Percentiles rank a stretch among this genome's conserved stretches.
phyloP scores from a whole-genome alignment of 1,140 invertebrate genomes.

The Fopius arisanus region DNA sequence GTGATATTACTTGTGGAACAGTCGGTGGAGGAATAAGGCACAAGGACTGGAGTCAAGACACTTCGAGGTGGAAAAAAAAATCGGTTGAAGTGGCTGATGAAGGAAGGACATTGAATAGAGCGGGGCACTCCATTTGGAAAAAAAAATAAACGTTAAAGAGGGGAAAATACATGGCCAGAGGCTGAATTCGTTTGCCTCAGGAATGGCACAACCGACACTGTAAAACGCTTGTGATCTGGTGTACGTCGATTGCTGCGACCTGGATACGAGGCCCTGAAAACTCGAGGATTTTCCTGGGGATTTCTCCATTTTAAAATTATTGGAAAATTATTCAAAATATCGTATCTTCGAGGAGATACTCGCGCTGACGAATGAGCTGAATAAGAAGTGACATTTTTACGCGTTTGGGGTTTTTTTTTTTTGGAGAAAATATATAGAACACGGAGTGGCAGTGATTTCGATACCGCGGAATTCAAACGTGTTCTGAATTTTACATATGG shows the following conservation, averaged over 20 bases:
- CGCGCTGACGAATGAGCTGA: not conserved
- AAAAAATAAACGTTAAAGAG: not conserved
- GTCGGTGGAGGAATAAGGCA: conserved; percentile 41
- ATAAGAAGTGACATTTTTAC: not conserved
- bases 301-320: not conserved
- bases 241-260: conserved; percentile 26
- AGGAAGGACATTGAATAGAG: conserved; percentile 2
- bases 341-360: not conserved
- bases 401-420: not conserved
- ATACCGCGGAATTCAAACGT: conserved; percentile 32
- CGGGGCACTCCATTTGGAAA: not conserved
- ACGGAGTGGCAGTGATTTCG: conserved; percentile 22
- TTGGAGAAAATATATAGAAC: not conserved
- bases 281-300: not conserved
- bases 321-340: not conserved
- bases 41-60: conserved; percentile 19
- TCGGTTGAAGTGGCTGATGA: not conserved
- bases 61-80: not conserved
- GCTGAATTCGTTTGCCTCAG: conserved; percentile 27
- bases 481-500: conserved; percentile 32
- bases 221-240: not conserved
- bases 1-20: conserved; percentile 40
- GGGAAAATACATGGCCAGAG: conserved; percentile 3
- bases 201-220: not conserved
- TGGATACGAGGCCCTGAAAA: conserved; percentile 25